Evolutionary conservation across 1,140 invertebrate species (phyloP).

Genomic region (Heterodera schachtii): DNA sequence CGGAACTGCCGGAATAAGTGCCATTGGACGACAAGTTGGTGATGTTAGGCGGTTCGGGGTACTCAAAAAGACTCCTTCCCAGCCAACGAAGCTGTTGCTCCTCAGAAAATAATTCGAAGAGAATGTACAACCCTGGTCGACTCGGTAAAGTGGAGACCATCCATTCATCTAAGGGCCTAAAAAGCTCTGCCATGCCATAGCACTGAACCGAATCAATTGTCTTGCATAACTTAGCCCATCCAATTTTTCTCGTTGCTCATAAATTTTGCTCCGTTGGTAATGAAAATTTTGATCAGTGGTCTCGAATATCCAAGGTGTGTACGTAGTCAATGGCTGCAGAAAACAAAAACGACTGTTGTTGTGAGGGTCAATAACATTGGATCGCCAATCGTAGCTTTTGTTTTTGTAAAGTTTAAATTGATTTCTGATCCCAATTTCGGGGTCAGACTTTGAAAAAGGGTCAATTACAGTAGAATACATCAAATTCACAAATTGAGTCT

Average conservation of each 20-base stretch:
- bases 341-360: neutral
- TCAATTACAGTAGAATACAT: too few species aligned
- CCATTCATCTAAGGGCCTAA: constrained; percentile 47
- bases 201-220: neutral
- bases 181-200: constrained; percentile 6
- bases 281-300: neutral
- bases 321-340: neutral
- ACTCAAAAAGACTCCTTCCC: constrained; percentile 44
- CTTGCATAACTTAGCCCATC: neutral
- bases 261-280: neutral
- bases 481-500: neutral
- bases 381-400: neutral
- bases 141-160: constrained; percentile 39
- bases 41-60: constrained; percentile 58
- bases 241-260: neutral
- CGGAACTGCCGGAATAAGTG: constrained; percentile 37
- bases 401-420: neutral
- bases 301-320: neutral
- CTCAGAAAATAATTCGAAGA: constrained; percentile 37
- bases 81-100: constrained; percentile 49
- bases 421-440: neutral
- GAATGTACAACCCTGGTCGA: constrained; percentile 42
- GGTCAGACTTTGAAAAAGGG: neutral
- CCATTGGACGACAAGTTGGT: constrained; percentile 52
- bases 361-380: neutral